phyloP scores from a whole-genome alignment of 2,113 vertebrate species.

The Plecturocebus donacophilus region DNA sequence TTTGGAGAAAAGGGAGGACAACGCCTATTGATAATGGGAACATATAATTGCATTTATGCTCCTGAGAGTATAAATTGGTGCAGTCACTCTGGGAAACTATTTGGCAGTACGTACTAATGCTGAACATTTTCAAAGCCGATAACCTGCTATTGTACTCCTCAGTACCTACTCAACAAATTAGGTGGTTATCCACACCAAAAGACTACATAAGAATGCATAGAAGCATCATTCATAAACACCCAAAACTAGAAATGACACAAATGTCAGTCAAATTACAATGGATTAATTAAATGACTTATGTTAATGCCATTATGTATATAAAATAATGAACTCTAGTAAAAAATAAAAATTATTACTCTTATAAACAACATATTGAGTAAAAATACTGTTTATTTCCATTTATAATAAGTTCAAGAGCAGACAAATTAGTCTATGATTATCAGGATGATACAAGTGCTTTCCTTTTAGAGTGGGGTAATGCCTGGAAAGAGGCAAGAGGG shows the following conservation, averaged over 20 bases:
- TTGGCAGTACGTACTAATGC: background rate
- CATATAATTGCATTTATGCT: background rate
- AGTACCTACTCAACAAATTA: background rate
- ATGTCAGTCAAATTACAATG: background rate
- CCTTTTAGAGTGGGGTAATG: background rate
- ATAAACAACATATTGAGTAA: background rate
- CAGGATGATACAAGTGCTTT: background rate
- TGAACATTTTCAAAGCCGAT: too few relatives aligned
- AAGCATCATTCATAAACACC: background rate
- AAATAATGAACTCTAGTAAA: background rate
- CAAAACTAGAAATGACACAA: background rate
- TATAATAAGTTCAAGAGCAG: background rate
- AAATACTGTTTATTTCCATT: background rate
- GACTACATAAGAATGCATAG: background rate
- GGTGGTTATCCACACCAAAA: background rate
- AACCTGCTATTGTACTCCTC: background rate
- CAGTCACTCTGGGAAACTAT: background rate
- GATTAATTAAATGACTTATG: background rate
- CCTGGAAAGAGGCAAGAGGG: background rate
- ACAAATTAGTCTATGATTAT: background rate
- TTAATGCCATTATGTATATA: background rate
- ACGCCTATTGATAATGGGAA: too few relatives aligned
- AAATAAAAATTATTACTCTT: background rate
- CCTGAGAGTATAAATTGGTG: background rate
- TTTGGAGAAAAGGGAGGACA: background rate